Evolutionary conservation across 2,888 invertebrate species (phyloP).

Genomic region (Neelides folsomi): DNA sequence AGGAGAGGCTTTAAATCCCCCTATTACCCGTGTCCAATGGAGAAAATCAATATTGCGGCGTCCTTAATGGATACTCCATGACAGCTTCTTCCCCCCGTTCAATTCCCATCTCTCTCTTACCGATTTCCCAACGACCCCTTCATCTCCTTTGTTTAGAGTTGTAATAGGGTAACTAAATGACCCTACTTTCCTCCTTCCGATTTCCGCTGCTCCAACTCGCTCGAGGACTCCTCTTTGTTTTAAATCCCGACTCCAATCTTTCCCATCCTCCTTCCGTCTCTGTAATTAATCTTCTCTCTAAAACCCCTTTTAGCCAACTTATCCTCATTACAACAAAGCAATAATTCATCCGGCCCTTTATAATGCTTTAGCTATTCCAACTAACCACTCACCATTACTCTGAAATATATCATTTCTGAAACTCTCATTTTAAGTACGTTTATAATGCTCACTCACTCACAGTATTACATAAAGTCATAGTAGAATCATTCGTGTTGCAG

Average conservation of each 20-base stretch:
- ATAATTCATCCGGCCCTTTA: slow-evolving; percentile 1
- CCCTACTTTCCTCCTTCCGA: background rate
- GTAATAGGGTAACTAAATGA: too few species aligned
- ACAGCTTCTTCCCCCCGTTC: slow-evolving; percentile 11
- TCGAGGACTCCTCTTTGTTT: background rate
- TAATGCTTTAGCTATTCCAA: slow-evolving; percentile 1
- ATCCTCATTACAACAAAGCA: too few species aligned
- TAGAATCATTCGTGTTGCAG: too few species aligned
- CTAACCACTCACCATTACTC: too few species aligned
- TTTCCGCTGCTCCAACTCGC: background rate
- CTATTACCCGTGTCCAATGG: slow-evolving; percentile 20
- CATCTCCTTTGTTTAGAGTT: background rate
- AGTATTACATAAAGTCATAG: too few species aligned
- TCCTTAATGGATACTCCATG: slow-evolving; percentile 27
- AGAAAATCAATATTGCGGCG: slow-evolving; percentile 25
- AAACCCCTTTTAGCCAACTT: slow-evolving; percentile 2
- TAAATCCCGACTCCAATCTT: background rate
- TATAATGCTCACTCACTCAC: too few species aligned
- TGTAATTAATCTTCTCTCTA: slow-evolving; percentile 2
- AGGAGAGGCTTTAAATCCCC: slow-evolving; percentile 12
- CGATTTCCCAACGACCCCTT: background rate
- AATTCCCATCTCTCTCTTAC: slow-evolving; percentile 2
- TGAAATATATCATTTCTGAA: too few species aligned
- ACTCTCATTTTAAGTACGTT: too few species aligned
- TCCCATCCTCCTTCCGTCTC: background rate